phyloP scores from a whole-genome alignment of 2,888 invertebrate species.

The Torymus auratus region DNA sequence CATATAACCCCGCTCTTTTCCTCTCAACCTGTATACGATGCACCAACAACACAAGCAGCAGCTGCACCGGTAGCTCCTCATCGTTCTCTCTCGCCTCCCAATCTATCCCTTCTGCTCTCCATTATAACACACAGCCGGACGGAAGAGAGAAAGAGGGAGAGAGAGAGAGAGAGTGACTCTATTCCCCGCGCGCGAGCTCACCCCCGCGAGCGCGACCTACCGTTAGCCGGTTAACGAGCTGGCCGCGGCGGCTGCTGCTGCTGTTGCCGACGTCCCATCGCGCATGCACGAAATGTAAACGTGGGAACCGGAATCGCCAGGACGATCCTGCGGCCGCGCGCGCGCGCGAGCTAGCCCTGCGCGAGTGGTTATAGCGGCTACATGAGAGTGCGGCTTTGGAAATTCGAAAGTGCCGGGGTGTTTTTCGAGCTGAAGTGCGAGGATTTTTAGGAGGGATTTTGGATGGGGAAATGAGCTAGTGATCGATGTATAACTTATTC shows the following conservation, averaged over 20 bases:
- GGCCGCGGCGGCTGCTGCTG: slow-evolving; percentile 65
- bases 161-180: slow-evolving; percentile 20
- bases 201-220: slow-evolving; percentile 69
- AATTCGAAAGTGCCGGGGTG: no score
- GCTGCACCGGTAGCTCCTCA: neutral
- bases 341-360: no score
- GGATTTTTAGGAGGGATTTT: no score
- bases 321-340: slow-evolving; percentile 56
- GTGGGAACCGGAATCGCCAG: slow-evolving; percentile 76
- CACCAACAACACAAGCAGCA: no score
- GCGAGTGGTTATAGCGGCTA: no score
- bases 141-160: neutral
- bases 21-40: no score
- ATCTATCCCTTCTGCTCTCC: neutral
- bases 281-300: slow-evolving; percentile 77
- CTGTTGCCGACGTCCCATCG: slow-evolving; percentile 70
- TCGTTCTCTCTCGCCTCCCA: neutral
- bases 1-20: no score
- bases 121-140: neutral
- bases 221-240: slow-evolving; percentile 77
- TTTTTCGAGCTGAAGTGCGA: no score
- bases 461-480: no score
- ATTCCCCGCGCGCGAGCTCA: slow-evolving; percentile 8
- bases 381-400: no score
- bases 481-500: no score